Evolutionary conservation across 2,113 vertebrate genomes (phyloP).

Genomic region (Himantopus leucocephalus): DNA sequence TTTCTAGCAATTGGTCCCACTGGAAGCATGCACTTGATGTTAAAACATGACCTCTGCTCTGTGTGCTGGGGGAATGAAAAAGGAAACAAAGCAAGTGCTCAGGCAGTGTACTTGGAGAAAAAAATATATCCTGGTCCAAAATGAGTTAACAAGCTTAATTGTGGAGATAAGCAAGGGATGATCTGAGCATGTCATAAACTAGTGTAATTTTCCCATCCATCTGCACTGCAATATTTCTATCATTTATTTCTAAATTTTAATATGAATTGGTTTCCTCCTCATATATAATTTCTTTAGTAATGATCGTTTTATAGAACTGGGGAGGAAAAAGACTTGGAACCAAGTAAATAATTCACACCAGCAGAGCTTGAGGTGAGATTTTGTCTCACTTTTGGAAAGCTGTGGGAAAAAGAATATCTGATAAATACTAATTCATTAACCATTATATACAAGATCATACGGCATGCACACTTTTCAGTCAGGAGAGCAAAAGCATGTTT

Average conservation of each 20-base stretch:
- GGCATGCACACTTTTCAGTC: neutral
- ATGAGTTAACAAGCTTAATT: neutral
- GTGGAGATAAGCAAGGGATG: neutral
- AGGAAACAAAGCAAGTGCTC: neutral
- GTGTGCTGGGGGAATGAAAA: neutral
- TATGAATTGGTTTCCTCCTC: neutral
- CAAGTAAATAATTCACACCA: neutral
- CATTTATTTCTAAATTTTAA: neutral
- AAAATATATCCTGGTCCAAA: neutral
- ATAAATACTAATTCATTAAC: neutral
- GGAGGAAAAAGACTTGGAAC: neutral
- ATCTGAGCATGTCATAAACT: neutral
- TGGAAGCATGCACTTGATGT: neutral
- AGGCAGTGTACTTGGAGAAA: neutral
- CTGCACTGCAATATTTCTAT: neutral
- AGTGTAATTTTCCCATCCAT: neutral
- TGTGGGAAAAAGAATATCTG: neutral
- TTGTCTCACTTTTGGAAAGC: neutral
- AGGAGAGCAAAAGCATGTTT: neutral
- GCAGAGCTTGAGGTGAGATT: neutral
- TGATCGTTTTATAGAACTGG: neutral
- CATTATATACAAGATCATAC: neutral
- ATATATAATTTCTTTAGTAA: neutral
- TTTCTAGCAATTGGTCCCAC: conserved; percentile 20
- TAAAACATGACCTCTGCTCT: neutral